Evolutionary conservation across 2,888 invertebrate genomes (phyloP).

Genomic region (Eupithecia subfuscata): DNA sequence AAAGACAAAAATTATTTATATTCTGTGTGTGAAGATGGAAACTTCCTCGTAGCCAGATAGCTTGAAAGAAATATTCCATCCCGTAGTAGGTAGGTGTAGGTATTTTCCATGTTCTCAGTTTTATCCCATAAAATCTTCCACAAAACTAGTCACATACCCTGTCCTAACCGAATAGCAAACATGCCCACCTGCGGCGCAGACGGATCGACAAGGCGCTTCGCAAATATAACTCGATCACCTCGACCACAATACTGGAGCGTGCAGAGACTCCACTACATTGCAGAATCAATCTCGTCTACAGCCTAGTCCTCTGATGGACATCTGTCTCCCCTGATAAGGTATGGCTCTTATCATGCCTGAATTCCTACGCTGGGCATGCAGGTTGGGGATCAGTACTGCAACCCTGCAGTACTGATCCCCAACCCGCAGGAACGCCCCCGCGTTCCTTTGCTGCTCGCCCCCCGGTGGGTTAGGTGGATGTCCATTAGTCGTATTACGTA

Average conservation of each 20-base stretch:
- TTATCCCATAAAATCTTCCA: neutral
- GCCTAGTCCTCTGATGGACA: neutral
- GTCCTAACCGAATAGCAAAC: slow-evolving; percentile 7
- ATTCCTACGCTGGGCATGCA: no score
- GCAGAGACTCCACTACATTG: neutral
- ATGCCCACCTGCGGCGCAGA: neutral
- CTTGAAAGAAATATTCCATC: neutral
- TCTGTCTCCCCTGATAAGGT: neutral
- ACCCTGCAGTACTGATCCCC: no score
- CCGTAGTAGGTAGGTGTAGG: neutral
- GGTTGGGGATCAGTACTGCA: no score
- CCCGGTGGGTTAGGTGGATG: no score
- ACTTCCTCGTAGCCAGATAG: no score
- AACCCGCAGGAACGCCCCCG: no score
- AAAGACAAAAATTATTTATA: no score
- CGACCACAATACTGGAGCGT: neutral
- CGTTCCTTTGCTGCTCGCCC: no score
- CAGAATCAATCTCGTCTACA: neutral
- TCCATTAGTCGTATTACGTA: no score
- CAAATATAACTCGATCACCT: slow-evolving; percentile 9
- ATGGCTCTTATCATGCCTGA: no score
- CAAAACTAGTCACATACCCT: neutral
- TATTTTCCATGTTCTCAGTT: neutral
- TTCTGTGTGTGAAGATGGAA: no score
- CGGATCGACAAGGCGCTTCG: slow-evolving; percentile 4